Percentiles rank a stretch among this genome's conserved stretches.
phyloP scores from a whole-genome alignment of 2,797 vertebrate species.

The Megaceryle alcyon region DNA sequence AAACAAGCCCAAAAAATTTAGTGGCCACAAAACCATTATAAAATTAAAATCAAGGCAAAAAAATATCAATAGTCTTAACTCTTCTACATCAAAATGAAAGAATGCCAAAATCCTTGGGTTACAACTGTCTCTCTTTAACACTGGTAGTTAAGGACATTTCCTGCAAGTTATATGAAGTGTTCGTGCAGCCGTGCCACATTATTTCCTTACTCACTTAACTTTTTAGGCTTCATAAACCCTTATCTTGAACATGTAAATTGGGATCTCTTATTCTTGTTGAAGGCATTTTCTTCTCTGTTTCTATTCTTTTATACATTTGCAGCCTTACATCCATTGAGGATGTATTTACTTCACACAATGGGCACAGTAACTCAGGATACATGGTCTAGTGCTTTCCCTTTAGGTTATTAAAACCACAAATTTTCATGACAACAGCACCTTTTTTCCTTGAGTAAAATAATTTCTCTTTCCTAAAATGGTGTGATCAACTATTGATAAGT shows the following conservation, averaged over 20 bases:
- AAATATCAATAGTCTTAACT: neutral
- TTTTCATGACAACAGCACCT: neutral
- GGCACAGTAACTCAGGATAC: neutral
- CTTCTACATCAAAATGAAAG: neutral
- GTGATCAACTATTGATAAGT: neutral
- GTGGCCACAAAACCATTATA: neutral
- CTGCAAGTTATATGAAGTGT: neutral
- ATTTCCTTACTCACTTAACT: slow-evolving; percentile 22
- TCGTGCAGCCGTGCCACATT: neutral
- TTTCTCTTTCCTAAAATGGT: neutral
- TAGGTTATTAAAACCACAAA: neutral
- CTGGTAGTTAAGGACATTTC: neutral
- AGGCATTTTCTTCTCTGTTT: slow-evolving; percentile 26
- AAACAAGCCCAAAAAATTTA: no score
- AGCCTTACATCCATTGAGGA: neutral
- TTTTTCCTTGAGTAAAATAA: neutral
- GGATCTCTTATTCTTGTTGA: neutral
- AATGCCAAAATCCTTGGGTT: neutral
- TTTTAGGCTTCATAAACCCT: slow-evolving; percentile 38
- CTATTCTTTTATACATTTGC: neutral
- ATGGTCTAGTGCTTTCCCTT: neutral
- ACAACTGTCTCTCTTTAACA: neutral
- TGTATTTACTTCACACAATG: neutral
- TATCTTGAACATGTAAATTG: neutral
- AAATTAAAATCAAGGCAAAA: neutral